Evolutionary conservation across 2,797 vertebrate species (phyloP).

Genomic region (Megalops cyprinoides): DNA sequence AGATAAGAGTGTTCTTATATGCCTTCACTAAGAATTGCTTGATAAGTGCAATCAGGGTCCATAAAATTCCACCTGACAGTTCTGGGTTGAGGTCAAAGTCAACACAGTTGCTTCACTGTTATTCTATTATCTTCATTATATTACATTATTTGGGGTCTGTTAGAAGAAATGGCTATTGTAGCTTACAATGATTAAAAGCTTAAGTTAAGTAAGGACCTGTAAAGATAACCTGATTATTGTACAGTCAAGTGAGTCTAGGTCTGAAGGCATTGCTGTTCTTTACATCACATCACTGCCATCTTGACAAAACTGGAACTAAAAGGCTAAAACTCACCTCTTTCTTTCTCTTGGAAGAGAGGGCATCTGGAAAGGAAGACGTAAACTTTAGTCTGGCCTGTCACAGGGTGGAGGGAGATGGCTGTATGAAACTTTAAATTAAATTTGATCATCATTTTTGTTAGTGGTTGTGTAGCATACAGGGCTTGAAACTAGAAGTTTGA

Average conservation of each 20-base stretch:
- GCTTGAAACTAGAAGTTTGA: no score
- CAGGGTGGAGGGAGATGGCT: background rate
- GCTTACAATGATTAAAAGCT: background rate
- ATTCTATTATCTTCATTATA: no score
- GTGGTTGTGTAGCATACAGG: background rate
- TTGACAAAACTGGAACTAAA: background rate
- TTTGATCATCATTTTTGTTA: background rate
- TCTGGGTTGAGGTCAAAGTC: no score
- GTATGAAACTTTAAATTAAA: background rate
- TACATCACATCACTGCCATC: background rate
- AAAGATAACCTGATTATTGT: background rate
- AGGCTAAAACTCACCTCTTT: background rate
- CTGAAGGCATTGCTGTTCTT: background rate
- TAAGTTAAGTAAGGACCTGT: background rate
- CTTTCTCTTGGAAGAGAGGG: conserved; percentile 27
- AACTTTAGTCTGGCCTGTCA: conserved; percentile 5
- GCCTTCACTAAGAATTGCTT: no score
- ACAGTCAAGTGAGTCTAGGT: background rate
- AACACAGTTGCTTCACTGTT: no score
- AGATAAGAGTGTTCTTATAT: no score
- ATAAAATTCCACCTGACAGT: background rate
- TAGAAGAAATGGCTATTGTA: no score
- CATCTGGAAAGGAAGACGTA: conserved; percentile 36
- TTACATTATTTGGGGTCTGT: no score
- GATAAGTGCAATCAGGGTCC: no score